Percentiles rank a stretch among this genome's conserved stretches.
Evolutionary conservation across 2,888 invertebrate genomes (phyloP).

Genomic region (Petrophora chlorosata): DNA sequence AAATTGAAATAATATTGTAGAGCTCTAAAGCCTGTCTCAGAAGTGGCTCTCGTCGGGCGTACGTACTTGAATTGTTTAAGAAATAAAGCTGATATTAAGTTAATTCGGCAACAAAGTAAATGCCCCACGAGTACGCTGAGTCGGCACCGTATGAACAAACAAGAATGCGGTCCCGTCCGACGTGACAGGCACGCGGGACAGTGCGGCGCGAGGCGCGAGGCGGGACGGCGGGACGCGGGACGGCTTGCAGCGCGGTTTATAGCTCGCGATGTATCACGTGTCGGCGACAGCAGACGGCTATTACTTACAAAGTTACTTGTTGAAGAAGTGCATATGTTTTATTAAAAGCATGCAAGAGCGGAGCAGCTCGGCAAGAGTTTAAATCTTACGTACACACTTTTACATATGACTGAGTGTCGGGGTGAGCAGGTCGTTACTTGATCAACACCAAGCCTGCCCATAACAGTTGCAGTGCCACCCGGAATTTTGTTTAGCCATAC

Average conservation of each 20-base stretch:
- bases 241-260: not conserved
- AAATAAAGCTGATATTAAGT: slow-evolving; percentile 3
- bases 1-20: no score
- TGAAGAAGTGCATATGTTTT: no score
- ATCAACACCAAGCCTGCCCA: no score
- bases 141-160: slow-evolving; percentile 2
- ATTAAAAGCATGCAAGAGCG: no score
- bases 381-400: no score
- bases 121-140: not conserved
- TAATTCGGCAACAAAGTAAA: slow-evolving; percentile 2
- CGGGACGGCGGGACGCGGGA: not conserved
- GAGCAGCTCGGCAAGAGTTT: no score
- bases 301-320: slow-evolving; percentile 15
- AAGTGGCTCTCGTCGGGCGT: no score
- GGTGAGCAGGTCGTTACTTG: no score
- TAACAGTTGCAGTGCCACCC: no score
- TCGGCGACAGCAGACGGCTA: slow-evolving; percentile 10
- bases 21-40: no score
- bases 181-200: not conserved
- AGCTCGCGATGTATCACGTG: slow-evolving; percentile 14
- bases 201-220: not conserved
- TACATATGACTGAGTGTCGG: no score
- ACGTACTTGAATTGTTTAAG: not conserved
- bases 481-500: no score
- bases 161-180: not conserved